phyloP scores from a whole-genome alignment of 2,888 invertebrate species.

The Cenopis cana region DNA sequence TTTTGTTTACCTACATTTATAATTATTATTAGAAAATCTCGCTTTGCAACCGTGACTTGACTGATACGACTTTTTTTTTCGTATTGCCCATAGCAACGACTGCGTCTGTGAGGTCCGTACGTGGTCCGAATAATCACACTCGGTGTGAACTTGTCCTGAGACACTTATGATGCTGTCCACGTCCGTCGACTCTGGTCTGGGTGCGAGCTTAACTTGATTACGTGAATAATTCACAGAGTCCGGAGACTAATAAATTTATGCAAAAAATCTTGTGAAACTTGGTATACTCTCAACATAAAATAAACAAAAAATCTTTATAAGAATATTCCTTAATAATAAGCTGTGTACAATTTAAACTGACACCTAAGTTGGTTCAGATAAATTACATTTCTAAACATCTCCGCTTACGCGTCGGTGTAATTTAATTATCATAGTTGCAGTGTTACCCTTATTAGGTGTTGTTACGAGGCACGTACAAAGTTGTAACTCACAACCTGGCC shows the following conservation, averaged over 20 bases:
- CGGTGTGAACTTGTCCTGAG: slow-evolving; percentile 33
- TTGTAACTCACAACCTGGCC: slow-evolving; percentile 16
- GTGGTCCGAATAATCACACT: slow-evolving; percentile 37
- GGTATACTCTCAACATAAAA: background rate
- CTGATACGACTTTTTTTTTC: slow-evolving; percentile 23
- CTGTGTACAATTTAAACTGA: background rate
- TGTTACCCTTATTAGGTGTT: slow-evolving; percentile 39
- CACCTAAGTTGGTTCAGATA: slow-evolving; percentile 20
- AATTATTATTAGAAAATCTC: slow-evolving; percentile 24
- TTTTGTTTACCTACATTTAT: slow-evolving; percentile 28
- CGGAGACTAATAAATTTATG: slow-evolving; percentile 15
- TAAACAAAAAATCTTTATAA: background rate
- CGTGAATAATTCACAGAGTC: slow-evolving; percentile 37
- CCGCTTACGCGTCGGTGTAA: slow-evolving; percentile 36
- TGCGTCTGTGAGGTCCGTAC: slow-evolving; percentile 40
- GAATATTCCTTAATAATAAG: background rate
- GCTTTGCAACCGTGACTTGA: slow-evolving; percentile 3
- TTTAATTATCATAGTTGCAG: slow-evolving; percentile 42
- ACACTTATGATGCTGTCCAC: slow-evolving; percentile 29
- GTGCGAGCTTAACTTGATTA: slow-evolving; percentile 34
- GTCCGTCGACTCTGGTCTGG: slow-evolving; percentile 15
- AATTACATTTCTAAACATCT: slow-evolving; percentile 38
- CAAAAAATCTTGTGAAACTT: background rate
- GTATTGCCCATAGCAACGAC: slow-evolving; percentile 28
- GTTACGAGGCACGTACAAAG: slow-evolving; percentile 24